Evolutionary conservation across 1,140 invertebrate genomes (phyloP).

Genomic region (Pseudomyrmex cubaensis): DNA sequence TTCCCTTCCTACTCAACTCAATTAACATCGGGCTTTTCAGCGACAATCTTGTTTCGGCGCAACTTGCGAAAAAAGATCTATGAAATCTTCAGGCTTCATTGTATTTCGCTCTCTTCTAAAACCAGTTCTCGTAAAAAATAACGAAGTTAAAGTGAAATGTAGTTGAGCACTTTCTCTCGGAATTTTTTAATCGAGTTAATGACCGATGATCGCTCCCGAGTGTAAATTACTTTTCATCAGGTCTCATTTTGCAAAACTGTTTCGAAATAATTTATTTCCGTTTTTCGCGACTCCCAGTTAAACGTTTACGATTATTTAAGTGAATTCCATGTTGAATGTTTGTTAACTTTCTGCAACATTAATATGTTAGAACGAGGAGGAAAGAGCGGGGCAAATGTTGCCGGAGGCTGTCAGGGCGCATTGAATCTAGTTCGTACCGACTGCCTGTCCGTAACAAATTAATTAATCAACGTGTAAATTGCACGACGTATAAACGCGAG

Average conservation of each 20-base stretch:
- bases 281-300: background rate
- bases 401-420: slow-evolving; percentile 11
- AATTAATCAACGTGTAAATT: slow-evolving; percentile 31
- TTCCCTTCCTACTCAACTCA: slow-evolving; percentile 8
- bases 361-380: slow-evolving; percentile 1
- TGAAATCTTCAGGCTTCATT: background rate
- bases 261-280: background rate
- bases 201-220: background rate
- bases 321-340: slow-evolving; percentile 8
- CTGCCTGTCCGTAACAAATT: slow-evolving; percentile 19
- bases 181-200: background rate
- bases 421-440: slow-evolving; percentile 19
- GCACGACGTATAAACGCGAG: background rate
- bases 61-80: background rate
- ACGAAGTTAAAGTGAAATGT: background rate
- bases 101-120: background rate
- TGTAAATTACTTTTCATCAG: background rate
- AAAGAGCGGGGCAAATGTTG: background rate
- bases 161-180: background rate
- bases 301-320: background rate
- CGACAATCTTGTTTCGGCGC: slow-evolving; percentile 15
- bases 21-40: slow-evolving; percentile 29
- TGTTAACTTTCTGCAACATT: slow-evolving; percentile 32
- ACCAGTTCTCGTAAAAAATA: background rate
- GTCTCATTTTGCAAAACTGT: background rate